Conservation (phyloP, 2,113 vertebrate species). For the Alethe diademata region DNA sequence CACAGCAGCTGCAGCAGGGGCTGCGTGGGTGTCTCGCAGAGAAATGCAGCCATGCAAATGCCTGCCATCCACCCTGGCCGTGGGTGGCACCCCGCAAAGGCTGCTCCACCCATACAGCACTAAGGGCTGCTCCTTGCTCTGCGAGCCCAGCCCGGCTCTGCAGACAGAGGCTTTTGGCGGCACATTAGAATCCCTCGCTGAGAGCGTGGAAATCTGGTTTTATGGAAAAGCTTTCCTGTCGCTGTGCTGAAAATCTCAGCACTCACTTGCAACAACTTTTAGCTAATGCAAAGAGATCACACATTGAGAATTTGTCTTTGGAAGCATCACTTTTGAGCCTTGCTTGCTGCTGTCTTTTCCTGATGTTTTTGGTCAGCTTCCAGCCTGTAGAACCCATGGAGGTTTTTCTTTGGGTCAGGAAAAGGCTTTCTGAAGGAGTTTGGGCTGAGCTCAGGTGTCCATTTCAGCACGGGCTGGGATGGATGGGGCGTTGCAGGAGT, state of each 20-base stretch:
- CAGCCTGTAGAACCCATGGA: not conserved
- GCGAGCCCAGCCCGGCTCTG: fast-evolving
- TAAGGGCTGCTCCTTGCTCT: not conserved
- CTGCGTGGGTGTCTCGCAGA: not conserved
- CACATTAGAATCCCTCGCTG: fast-evolving
- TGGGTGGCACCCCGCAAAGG: not conserved
- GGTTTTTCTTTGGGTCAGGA: not conserved
- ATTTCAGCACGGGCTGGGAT: not conserved
- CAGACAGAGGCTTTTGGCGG: not conserved
- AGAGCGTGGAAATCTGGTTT: fast-evolving
- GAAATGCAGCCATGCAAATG: not conserved
- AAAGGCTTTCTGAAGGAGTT: not conserved
- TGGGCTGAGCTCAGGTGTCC: not conserved
- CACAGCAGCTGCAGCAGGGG: not conserved
- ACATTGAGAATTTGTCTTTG: not conserved
- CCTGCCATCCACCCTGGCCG: not conserved
- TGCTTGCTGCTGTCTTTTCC: not conserved
- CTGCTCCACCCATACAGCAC: not conserved
- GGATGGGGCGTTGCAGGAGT: not conserved
- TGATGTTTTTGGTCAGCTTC: not conserved
- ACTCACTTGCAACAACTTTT: not conserved
- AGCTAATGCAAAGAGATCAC: not conserved
- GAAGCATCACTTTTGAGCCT: not conserved
- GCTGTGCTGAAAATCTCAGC: fast-evolving
- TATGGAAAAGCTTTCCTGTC: not conserved